Evolutionary conservation across 2,797 vertebrate genomes (phyloP), one percentile per base, ranked within the genome.

Genomic region (Arctocebus calabarensis): DNA sequence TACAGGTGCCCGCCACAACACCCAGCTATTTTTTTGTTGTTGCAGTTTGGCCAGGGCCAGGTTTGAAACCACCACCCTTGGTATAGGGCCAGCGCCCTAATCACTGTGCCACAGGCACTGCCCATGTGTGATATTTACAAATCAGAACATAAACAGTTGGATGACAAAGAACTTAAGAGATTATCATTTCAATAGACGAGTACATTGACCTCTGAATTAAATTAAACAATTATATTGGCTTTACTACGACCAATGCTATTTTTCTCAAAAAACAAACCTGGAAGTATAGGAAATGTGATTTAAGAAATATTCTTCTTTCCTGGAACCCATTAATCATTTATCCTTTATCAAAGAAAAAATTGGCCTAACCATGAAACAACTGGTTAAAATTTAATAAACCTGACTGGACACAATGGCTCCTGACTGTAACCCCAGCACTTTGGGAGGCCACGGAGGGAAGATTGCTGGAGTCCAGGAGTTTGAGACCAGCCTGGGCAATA

Each of bases 221-320:
- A 95, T 55, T 52, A 84, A 79, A 81, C 85, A 84, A 74, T 52
- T 75, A 61, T 96, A 96, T 96, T 95, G 93, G 29, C 82, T 85
- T 90, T 55, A 40, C 37, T 61, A 71, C 90, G 57, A 94, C 32
- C 78, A 94, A 96, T 88, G 12, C 77, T 92, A 57, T 94, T 89
- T 88, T 87, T 48, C 40, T 97, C 20, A 96, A 74, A 96, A 98
- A 97, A 94, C 61, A 78, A 88, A 85, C 20, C 17, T 43, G 52
- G 74, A 75, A 90, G 57, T 90, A 96, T 73, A 91, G 59, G 84
- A 97, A 95, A 95, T 77, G 34, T 66, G 75, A 77, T 96, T 91
- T 97, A 92, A 97, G 95, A 97, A 97, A 96, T 95, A 83, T 89
- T 97, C 37, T n/a, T 97, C 94, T 96, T 96, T 85, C 94, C 85